Percentiles rank a stretch among this genome's conserved stretches.
Evolutionary conservation across 2,113 vertebrate genomes (phyloP).

Genomic region (Scopus umbretta): DNA sequence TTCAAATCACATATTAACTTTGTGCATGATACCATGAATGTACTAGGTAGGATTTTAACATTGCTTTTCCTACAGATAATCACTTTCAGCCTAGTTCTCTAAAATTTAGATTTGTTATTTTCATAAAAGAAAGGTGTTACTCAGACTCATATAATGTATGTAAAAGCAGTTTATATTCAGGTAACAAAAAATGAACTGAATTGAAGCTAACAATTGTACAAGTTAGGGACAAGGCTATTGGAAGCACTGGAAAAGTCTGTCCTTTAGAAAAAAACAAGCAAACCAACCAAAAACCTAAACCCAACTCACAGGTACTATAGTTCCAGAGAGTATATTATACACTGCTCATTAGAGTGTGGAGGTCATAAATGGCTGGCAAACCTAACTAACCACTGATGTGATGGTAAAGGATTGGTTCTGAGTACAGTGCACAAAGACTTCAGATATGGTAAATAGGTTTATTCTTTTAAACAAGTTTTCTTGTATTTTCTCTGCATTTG

Average conservation of each 20-base stretch:
- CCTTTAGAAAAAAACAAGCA: neutral
- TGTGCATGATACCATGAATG: neutral
- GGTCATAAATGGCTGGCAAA: neutral
- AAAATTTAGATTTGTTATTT: neutral
- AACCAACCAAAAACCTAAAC: too few relatives aligned
- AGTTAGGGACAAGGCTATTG: neutral
- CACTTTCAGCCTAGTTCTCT: neutral
- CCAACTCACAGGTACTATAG: too few relatives aligned
- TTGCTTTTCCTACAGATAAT: neutral
- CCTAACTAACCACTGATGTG: neutral
- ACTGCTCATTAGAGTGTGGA: neutral
- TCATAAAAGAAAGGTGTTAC: neutral
- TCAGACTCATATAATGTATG: neutral
- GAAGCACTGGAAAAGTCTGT: neutral
- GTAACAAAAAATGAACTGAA: neutral
- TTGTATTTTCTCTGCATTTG: neutral
- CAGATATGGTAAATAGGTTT: neutral
- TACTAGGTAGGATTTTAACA: neutral
- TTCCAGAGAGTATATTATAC: neutral
- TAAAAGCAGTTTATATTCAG: neutral
- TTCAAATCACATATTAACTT: neutral
- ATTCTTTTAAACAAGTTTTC: neutral
- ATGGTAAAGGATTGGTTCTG: neutral
- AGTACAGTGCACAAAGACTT: neutral
- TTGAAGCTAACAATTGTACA: neutral